These are phyloP conservation scores for Pogonophryne albipinna DNA, from an alignment of 2,797 vertebrate genomes.

Conservation along the genomic window DNA sequence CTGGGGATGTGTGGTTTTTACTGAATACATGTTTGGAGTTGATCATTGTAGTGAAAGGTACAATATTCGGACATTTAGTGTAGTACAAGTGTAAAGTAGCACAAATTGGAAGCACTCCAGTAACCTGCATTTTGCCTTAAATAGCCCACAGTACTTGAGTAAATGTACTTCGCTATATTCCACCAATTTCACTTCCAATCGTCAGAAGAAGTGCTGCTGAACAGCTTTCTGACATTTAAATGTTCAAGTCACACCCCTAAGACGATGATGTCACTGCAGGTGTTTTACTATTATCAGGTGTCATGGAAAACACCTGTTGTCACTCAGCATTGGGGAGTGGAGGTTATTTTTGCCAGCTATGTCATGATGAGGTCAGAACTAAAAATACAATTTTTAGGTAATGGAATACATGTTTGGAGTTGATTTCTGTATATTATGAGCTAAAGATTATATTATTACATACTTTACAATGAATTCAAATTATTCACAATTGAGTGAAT, in stretches of 20 bases:
- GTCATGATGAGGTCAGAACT: neutral
- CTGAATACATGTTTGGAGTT: too few species aligned
- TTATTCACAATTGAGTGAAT: neutral
- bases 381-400: neutral
- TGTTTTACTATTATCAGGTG: conserved; percentile 14
- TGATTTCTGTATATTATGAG: neutral
- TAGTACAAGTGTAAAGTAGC: too few species aligned
- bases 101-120: too few species aligned
- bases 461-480: neutral
- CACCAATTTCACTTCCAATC: neutral
- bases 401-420: neutral
- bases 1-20: too few species aligned
- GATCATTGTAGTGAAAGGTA: too few species aligned
- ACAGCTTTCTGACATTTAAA: neutral
- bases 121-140: too few species aligned
- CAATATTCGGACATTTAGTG: too few species aligned
- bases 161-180: too few species aligned
- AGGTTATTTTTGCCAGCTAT: conserved; percentile 10
- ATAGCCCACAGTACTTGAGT: too few species aligned
- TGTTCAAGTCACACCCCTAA: conserved; percentile 11
- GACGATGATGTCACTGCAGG: conserved; percentile 48
- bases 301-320: conserved; percentile 51
- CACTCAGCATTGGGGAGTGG: neutral
- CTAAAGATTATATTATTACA: neutral
- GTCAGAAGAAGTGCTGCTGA: neutral